phyloP scores from a whole-genome alignment of 2,888 invertebrate genomes.

The Drosophila borealis region DNA sequence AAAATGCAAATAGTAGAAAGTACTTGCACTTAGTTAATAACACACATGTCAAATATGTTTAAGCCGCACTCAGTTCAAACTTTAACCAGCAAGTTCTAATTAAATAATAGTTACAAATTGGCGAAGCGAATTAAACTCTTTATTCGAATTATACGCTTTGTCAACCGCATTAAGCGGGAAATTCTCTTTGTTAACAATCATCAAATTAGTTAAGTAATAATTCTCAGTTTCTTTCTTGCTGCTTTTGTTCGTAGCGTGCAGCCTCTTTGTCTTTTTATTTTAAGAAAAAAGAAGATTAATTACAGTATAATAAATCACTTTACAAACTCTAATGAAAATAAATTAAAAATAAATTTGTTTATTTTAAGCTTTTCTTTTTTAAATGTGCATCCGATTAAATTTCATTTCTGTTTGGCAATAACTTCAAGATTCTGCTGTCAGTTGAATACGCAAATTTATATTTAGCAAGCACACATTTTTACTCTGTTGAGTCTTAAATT shows the following conservation, averaged over 20 bases:
- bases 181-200: conserved; percentile 1
- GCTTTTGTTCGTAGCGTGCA: no score
- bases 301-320: conserved; percentile 1
- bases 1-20: conserved; percentile 29
- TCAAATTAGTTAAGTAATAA: conserved; percentile 1
- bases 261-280: no score
- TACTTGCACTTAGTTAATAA: not conserved
- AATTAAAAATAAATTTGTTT: not conserved
- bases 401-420: not conserved
- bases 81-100: no score
- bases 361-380: not conserved
- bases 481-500: not conserved
- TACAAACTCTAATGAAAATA: not conserved
- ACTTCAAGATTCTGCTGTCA: not conserved
- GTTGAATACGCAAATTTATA: conserved; percentile 2
- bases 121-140: not conserved
- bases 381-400: not conserved
- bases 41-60: not conserved
- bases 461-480: not conserved
- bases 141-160: conserved; percentile 26
- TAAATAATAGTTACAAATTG: no score
- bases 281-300: conserved; percentile 4
- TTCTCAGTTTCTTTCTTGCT: not conserved
- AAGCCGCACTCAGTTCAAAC: no score
- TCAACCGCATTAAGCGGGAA: conserved; percentile 1